Evolutionary conservation across 2,797 vertebrate genomes (phyloP).

Genomic region (Pterois miles): DNA sequence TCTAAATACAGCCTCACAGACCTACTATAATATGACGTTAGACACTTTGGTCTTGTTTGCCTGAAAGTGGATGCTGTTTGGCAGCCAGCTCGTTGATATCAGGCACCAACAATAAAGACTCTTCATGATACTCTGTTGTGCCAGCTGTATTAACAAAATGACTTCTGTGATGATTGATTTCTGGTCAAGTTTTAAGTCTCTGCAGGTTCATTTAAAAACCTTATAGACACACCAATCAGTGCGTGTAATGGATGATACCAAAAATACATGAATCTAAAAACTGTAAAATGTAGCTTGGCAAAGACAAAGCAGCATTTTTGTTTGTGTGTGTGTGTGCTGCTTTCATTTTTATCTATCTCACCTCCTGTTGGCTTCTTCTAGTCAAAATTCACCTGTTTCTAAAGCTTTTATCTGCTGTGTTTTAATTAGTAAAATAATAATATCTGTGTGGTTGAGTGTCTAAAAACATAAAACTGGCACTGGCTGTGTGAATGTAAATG

Average conservation of each 20-base stretch:
- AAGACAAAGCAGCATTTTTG: neutral
- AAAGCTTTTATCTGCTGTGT: neutral
- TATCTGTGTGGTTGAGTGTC: neutral
- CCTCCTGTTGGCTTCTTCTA: neutral
- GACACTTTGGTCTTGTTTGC: too few relatives aligned
- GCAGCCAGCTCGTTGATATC: neutral
- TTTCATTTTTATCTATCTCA: neutral
- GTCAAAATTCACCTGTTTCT: neutral
- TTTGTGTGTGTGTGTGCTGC: neutral
- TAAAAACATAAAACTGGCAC: slow-evolving; percentile 22
- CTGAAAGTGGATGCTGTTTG: too few relatives aligned
- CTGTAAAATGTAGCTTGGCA: neutral
- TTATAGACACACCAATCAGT: neutral
- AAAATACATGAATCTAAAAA: neutral
- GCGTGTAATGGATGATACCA: neutral
- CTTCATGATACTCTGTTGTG: neutral
- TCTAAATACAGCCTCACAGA: neutral
- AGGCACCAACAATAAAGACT: neutral
- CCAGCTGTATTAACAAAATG: neutral
- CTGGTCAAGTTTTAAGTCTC: neutral
- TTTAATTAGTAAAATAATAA: slow-evolving; percentile 21
- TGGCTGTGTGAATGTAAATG: neutral
- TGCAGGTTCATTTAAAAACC: neutral
- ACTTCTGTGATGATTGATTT: neutral
- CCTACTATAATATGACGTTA: neutral